Evolutionary conservation across 2,797 vertebrate genomes (phyloP), one percentile per base, ranked within the genome.

Genomic region (Squalus acanthias): DNA sequence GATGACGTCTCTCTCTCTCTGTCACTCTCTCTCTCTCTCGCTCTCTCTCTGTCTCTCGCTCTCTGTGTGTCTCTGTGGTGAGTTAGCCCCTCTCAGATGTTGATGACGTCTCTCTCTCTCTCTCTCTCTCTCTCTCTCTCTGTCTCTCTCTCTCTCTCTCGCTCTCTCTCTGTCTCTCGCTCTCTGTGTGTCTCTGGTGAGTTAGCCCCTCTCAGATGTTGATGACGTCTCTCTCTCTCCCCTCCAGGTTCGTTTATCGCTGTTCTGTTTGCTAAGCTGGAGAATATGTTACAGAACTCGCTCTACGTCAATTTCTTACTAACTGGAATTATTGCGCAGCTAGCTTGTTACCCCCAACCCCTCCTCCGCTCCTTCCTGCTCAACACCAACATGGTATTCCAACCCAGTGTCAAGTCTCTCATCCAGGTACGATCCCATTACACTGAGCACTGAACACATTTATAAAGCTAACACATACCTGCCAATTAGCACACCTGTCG

Each of bases 341-440:
- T 99, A 97, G 99, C 99, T 97, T 99, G 98, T 97, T 98, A 99
- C 97, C 99, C 99, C 29, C 99, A 99, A 98, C 99, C 99, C 67
- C 98, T 99, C 97, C 98, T 99, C 76, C 99, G 99, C 97, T 99
- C 99, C 98, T 99, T 99, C 97, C 99, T 99, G 96, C 99, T 99
- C 97, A 99, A 99, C 98, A 99, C 99, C 98, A 99, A 99, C 98
- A 99, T 99, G 99, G 99, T 99, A 97, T 99, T 99, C 98, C 99
- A 99, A 98, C 99, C 99, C 97, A 99, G 99, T 15, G 98, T 99
- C 97, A 99, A 99, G 98, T 99, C 99, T 69, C 98, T 99, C 97
- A 98, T 99, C 97, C 99, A 99, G 99, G 99, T 99, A 98, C 13
- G 46, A n/a, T 17, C 1, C 12, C 12, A 95, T 39, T 5, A 50